Percentiles rank a stretch among this genome's conserved stretches.
phyloP scores from a whole-genome alignment of 1,140 invertebrate species.

The Spodoptera litura region DNA sequence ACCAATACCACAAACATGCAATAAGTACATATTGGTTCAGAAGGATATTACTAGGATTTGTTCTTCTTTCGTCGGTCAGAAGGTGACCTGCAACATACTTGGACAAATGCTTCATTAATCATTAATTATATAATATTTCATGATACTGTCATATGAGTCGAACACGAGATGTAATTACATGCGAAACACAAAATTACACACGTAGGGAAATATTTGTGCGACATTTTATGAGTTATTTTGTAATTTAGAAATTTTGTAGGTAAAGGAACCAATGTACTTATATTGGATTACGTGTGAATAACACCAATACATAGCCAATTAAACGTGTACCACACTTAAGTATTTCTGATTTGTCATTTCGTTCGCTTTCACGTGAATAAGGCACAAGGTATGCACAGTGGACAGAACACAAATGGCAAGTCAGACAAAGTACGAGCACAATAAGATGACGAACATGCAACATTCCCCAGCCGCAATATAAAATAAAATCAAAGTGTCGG shows the following conservation, averaged over 20 bases:
- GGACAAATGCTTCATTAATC: constrained; percentile 36
- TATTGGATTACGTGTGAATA: constrained; percentile 45
- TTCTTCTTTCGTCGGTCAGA: constrained; percentile 66
- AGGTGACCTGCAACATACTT: constrained; percentile 75
- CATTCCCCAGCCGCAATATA: constrained; percentile 84
- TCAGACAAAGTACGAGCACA: constrained; percentile 60
- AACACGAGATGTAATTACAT: constrained; percentile 16
- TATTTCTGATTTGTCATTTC: constrained; percentile 62
- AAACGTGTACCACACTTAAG: constrained; percentile 44
- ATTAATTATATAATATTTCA: constrained; percentile 13
- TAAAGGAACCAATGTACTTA: constrained; percentile 51
- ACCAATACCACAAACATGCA: constrained; percentile 46
- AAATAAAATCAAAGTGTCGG: constrained; percentile 79
- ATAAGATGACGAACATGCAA: constrained; percentile 75
- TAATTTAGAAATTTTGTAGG: constrained; percentile 42
- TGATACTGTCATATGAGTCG: not conserved
- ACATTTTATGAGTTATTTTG: constrained; percentile 22
- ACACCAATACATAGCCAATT: constrained; percentile 57
- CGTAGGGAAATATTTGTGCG: constrained; percentile 44
- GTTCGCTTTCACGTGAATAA: constrained; percentile 22
- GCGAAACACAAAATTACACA: constrained; percentile 15
- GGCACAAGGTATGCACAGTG: not conserved
- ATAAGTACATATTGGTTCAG: constrained; percentile 49
- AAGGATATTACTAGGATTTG: constrained; percentile 51
- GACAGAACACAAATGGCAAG: constrained; percentile 59